phyloP scores from a whole-genome alignment of 2,888 invertebrate species.

The Sphaeridia pumilis region DNA sequence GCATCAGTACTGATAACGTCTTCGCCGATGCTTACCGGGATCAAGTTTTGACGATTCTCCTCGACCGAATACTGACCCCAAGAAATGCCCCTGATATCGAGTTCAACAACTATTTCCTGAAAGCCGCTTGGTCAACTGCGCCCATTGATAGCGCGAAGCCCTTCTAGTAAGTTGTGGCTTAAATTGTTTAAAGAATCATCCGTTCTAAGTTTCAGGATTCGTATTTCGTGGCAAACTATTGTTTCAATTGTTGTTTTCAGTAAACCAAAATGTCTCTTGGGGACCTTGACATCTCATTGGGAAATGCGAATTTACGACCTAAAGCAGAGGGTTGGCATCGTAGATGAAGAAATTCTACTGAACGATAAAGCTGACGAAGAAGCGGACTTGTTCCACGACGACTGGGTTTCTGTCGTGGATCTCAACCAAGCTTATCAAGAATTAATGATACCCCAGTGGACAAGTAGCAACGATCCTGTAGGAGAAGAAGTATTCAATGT shows the following conservation, averaged over 20 bases:
- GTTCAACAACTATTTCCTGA: conserved; percentile 11
- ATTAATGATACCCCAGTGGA: not conserved
- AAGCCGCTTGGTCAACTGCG: conserved; percentile 10
- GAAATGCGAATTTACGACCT: conserved; percentile 15
- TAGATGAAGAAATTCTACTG: not conserved
- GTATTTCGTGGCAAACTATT: not conserved
- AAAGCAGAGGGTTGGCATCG: not conserved
- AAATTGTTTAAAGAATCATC: no score
- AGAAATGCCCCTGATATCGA: conserved; percentile 12
- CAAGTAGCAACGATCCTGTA: not conserved
- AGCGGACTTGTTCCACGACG: conserved; percentile 4
- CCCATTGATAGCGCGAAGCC: conserved; percentile 3
- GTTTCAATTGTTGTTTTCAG: conserved; percentile 7
- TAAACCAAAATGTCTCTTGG: conserved; percentile 14
- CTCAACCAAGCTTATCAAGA: conserved; percentile 1
- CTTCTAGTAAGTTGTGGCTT: conserved; percentile 10
- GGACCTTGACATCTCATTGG: conserved; percentile 12
- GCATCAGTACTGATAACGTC: conserved; percentile 1
- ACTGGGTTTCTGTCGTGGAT: conserved; percentile 7
- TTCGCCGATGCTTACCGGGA: conserved; percentile 1
- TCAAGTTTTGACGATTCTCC: conserved; percentile 8
- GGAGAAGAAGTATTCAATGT: conserved; percentile 1
- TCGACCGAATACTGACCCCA: conserved; percentile 16
- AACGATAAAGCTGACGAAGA: not conserved
- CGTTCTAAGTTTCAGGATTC: not conserved